Base-by-base conservation (phyloP, 2,113 vertebrate genomes). In the Syngnathus scovelli region DNA sequence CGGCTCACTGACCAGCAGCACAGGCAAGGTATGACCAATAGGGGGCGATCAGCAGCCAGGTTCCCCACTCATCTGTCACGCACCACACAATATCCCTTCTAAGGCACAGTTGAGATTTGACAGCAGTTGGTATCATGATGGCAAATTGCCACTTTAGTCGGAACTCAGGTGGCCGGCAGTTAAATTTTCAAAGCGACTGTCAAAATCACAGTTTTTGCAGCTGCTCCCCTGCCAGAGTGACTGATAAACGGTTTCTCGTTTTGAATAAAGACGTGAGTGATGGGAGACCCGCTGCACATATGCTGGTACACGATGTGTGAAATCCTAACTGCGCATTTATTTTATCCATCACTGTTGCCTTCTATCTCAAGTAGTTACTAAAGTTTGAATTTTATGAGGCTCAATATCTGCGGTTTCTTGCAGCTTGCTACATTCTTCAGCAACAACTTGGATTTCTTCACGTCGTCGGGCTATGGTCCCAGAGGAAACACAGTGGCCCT, bases 371-470 rank as follows among this genome's bases (percentile, higher is more conserved):
- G 49, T 48, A 39, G 55, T 37, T 56, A 58, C 37, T 8, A 38
- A 54, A 0, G 7, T 36, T 68, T 48, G 7, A 48, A 21, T 62
- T 18, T 54, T 19, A 37, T 12, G 60, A 70, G 12, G 4, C 59
- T 12, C 52, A 18, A n/a, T 71, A 48, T 4, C 38, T 38, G 8
- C 21, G 19, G 19, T 69, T 78, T 64, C 63, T 23, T 89, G 21
- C 90, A 99, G 97, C 92, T 98, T 51, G 92, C 95, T 33, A 95
- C 95, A 0, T 99, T 98, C 90, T 98, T 98, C 79, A 94, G 90
- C 87, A 98, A 95, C 92, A 98, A 97, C 66, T 84, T 95, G 86
- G 94, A 98, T 78, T 94, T 93, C 81, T 98, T 99, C 80, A 91
- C 90, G 15, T 70, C 90, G 18, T 91, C 95, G 44, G 96, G 93